phyloP scores from a whole-genome alignment of 2,888 invertebrate genomes.

The Micropterix aruncella region DNA sequence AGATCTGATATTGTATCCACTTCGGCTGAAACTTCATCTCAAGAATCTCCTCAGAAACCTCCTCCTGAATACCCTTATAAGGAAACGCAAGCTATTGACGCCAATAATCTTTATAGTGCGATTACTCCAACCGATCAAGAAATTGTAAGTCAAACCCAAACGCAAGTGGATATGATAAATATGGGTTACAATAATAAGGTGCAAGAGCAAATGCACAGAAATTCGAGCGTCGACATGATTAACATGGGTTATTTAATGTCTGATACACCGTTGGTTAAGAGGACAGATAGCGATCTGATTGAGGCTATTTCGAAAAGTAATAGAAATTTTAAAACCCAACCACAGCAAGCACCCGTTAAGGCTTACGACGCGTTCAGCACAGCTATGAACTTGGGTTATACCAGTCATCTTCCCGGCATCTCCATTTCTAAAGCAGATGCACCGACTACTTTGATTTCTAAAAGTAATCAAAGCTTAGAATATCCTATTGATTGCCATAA shows the following conservation, averaged over 20 bases:
- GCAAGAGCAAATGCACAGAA: constrained; percentile 11
- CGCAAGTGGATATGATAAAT: constrained; percentile 18
- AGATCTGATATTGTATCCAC: background rate
- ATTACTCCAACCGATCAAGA: background rate
- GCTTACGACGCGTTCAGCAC: background rate
- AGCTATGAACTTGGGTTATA: background rate
- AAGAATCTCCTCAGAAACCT: constrained; percentile 3
- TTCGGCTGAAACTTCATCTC: constrained; percentile 2
- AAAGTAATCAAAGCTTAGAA: background rate
- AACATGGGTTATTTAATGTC: constrained; percentile 35
- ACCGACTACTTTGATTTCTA: background rate
- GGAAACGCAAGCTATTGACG: too few relatives aligned
- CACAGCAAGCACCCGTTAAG: background rate
- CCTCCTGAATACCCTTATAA: constrained; percentile 16
- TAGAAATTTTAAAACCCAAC: background rate
- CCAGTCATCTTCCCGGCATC: background rate
- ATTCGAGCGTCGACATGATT: constrained; percentile 27
- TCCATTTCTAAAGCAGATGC: background rate
- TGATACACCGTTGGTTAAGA: constrained; percentile 13
- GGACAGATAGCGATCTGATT: background rate
- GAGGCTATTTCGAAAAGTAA: background rate
- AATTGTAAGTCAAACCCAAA: too few relatives aligned
- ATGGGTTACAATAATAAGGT: constrained; percentile 18
- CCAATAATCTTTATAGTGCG: background rate
- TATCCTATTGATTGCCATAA: background rate